These are phyloP conservation scores for Dendrocincla tyrannina DNA, from an alignment of 2,797 vertebrate species.

Conservation along the genomic window DNA sequence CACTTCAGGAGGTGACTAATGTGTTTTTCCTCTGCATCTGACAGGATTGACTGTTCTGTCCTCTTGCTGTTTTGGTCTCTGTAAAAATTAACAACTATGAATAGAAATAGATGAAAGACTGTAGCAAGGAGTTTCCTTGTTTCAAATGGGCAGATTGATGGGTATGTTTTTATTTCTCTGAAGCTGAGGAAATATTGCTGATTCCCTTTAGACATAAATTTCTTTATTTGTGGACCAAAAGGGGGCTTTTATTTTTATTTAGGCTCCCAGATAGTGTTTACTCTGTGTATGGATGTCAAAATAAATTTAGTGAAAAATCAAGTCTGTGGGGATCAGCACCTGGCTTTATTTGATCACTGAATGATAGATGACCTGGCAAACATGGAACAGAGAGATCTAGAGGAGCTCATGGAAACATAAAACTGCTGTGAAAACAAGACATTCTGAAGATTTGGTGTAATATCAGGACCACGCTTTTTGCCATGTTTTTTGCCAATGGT, in stretches of 20 bases:
- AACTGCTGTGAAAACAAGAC: neutral
- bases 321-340: neutral
- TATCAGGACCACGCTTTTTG: neutral
- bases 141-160: neutral
- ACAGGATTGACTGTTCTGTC: slow-evolving; percentile 5
- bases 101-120: slow-evolving; percentile 13
- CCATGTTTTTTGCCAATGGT: neutral
- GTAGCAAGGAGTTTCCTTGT: neutral
- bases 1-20: slow-evolving; percentile 16
- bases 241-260: neutral
- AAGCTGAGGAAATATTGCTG: neutral
- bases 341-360: neutral
- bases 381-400: neutral
- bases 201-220: neutral
- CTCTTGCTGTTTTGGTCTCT: slow-evolving; percentile 18
- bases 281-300: neutral
- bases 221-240: neutral
- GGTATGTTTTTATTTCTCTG: neutral
- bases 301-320: neutral
- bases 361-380: neutral
- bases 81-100: slow-evolving; percentile 52
- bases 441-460: neutral
- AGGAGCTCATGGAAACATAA: neutral
- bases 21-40: neutral
- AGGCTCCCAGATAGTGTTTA: neutral